These are phyloP conservation scores for Bos indicus DNA, from an alignment of 2,113 vertebrate genomes.

Conservation along the genomic window DNA sequence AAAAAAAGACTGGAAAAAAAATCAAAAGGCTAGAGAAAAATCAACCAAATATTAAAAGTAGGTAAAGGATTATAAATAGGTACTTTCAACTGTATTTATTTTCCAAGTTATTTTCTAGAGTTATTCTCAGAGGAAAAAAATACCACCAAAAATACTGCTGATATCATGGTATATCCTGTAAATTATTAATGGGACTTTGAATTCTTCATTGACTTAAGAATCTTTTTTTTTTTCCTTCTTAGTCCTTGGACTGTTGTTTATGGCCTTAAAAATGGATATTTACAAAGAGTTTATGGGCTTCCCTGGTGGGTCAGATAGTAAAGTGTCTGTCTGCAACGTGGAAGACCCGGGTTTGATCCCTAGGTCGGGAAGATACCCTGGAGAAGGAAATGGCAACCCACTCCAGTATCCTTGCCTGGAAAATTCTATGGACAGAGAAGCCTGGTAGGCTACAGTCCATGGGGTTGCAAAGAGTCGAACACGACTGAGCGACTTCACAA, in stretches of 20 bases:
- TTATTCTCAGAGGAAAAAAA: not conserved
- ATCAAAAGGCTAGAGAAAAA: not conserved
- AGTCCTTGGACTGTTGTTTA: not conserved
- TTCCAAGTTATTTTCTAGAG: not conserved
- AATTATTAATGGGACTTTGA: not conserved
- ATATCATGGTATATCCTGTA: not conserved
- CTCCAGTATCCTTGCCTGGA: not conserved
- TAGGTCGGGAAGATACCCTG: not conserved
- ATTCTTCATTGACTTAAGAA: not conserved
- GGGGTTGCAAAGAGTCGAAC: not conserved
- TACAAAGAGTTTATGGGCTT: not conserved
- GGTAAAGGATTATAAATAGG: not conserved
- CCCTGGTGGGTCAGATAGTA: not conserved
- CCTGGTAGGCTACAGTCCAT: not conserved
- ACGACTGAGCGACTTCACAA: not conserved
- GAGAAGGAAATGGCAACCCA: not conserved
- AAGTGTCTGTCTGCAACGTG: not conserved
- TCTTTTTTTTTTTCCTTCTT: not conserved
- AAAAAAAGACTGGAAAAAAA: not conserved
- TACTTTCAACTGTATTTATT: not conserved
- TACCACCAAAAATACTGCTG: not conserved
- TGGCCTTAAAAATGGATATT: not conserved
- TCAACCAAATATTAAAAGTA: not conserved
- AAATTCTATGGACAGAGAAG: not conserved
- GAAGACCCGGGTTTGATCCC: not conserved